A percentile compares a stretch with the other conserved stretches of the same genome.
Evolutionary conservation across 2,888 invertebrate species (phyloP).

Genomic region (Myopa tessellatipennis): DNA sequence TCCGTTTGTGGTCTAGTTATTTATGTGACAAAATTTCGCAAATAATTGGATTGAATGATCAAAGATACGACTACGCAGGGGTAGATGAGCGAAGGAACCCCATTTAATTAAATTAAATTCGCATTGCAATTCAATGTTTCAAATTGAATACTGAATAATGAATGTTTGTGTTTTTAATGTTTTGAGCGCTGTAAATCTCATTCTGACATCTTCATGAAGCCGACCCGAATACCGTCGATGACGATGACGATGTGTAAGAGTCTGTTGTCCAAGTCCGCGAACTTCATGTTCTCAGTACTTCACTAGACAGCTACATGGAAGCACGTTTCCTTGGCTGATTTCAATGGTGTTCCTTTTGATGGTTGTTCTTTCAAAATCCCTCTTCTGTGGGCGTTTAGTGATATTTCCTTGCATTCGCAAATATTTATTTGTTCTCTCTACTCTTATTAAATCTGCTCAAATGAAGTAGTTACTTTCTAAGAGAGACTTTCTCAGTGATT

Average conservation of each 20-base stretch:
- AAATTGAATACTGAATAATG: conserved; percentile 19
- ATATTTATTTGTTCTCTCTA: no score
- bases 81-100: conserved; percentile 34
- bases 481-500: no score
- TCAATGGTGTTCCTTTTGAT: no score
- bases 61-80: conserved; percentile 59
- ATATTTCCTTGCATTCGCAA: no score
- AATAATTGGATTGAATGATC: conserved; percentile 68
- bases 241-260: neutral
- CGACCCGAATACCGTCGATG: neutral
- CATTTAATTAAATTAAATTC: conserved; percentile 67
- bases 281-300: no score
- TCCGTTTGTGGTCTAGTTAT: conserved; percentile 56
- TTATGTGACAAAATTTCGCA: conserved; percentile 69
- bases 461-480: no score
- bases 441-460: no score
- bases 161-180: conserved; percentile 18
- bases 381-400: no score
- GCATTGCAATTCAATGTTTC: conserved; percentile 53
- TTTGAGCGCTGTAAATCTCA: conserved; percentile 1
- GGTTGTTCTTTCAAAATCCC: no score
- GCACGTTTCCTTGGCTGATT: no score
- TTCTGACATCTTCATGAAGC: conserved; percentile 37
- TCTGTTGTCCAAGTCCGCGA: neutral
- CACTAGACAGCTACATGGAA: no score